Conservation (phyloP, 30 jellyfish, hydroid and myxozoan genomes). For the Pseudorhiza aurosa region DNA sequence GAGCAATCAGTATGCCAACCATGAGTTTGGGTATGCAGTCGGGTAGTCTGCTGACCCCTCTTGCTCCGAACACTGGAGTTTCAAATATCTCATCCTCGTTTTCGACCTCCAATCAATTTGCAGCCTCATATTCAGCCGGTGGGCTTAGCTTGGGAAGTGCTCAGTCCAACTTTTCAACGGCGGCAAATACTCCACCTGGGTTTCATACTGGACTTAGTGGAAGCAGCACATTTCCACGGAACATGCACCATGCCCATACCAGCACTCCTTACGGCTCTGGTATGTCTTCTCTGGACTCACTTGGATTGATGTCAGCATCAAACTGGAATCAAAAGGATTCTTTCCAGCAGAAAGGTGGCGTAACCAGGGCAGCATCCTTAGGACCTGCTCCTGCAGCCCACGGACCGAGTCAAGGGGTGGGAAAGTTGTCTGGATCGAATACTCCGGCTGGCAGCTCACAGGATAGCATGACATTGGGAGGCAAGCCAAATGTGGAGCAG, state of each 20-base stretch:
- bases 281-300: conserved; percentile 35
- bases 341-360: neutral
- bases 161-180: conserved; percentile 17
- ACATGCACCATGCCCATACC: conserved; percentile 28
- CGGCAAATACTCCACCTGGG: conserved; percentile 18
- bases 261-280: conserved; percentile 15
- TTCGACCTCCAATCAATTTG: neutral
- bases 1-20: conserved; percentile 22
- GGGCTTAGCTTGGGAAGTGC: conserved; percentile 32
- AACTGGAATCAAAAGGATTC: conserved; percentile 18
- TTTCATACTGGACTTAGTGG: conserved; percentile 58
- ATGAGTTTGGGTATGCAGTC: conserved; percentile 36
- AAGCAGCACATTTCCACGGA: conserved; percentile 62
- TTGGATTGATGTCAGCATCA: conserved; percentile 23
- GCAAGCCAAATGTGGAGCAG: conserved; percentile 1
- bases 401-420: neutral
- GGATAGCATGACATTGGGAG: neutral
- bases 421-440: conserved; percentile 1
- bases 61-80: conserved; percentile 10
- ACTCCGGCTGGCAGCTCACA: neutral
- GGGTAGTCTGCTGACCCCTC: conserved; percentile 59
- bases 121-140: neutral
- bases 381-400: conserved; percentile 1
- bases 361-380: conserved; percentile 21
- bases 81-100: conserved; percentile 12